Conservation (phyloP, 1,140 invertebrate species). For the Hycleus phaleratus region DNA sequence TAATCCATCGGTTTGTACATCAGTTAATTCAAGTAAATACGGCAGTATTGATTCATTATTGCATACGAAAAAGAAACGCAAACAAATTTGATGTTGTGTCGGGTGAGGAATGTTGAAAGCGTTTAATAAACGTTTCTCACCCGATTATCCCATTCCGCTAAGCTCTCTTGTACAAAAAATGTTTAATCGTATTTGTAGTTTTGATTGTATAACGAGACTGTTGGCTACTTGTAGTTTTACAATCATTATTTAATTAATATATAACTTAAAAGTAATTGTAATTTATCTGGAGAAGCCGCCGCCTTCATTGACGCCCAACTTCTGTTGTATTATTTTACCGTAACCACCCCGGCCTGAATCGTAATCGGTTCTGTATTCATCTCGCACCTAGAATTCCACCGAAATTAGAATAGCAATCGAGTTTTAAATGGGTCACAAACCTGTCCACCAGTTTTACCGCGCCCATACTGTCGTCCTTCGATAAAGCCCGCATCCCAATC, state of each 20-base stretch:
- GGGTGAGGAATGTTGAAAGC: constrained; percentile 24
- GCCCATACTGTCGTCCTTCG: constrained; percentile 95
- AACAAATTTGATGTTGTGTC: constrained; percentile 36
- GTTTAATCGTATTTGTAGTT: too few relatives aligned
- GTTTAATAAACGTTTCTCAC: too few relatives aligned
- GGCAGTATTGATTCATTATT: constrained; percentile 32
- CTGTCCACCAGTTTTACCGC: constrained; percentile 98
- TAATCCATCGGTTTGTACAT: neutral
- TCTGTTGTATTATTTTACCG: constrained; percentile 87
- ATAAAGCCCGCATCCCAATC: constrained; percentile 99
- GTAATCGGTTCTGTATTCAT: constrained; percentile 97
- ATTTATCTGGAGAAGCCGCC: constrained; percentile 24
- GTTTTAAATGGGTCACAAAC: constrained; percentile 46
- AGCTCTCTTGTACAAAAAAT: too few relatives aligned
- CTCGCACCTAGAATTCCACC: constrained; percentile 65
- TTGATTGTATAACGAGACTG: too few relatives aligned
- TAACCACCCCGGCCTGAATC: constrained; percentile 95
- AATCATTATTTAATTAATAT: too few relatives aligned
- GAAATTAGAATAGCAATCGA: neutral
- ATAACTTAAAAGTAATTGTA: neutral
- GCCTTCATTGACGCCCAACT: constrained; percentile 46
- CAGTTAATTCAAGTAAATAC: constrained; percentile 23
- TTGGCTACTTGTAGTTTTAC: too few relatives aligned
- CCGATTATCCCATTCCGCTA: neutral
- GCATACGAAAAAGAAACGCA: constrained; percentile 28